Evolutionary conservation across 2,888 invertebrate genomes (phyloP).

Genomic region (Nomada ferruginata): DNA sequence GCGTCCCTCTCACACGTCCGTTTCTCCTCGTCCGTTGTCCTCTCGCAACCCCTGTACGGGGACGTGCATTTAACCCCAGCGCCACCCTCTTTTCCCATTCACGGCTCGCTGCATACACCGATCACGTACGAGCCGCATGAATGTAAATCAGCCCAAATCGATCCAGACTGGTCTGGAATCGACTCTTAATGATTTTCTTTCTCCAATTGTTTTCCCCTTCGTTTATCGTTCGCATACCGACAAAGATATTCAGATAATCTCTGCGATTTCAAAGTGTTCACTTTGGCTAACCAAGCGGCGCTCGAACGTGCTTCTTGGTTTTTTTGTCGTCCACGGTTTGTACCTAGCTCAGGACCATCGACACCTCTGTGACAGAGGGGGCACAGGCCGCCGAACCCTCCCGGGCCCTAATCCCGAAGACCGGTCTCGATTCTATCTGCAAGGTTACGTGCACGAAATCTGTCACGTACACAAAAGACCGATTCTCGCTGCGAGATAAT

Average conservation of each 20-base stretch:
- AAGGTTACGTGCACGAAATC: conserved; percentile 67
- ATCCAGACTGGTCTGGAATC: conserved; percentile 50
- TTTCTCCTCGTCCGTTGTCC: conserved; percentile 63
- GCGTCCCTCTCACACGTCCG: conserved; percentile 54
- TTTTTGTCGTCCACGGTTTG: conserved; percentile 5
- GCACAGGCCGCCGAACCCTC: conserved; percentile 55
- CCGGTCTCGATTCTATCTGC: conserved; percentile 62
- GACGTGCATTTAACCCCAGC: conserved; percentile 69
- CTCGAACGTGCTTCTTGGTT: conserved; percentile 6
- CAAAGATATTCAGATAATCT: too few relatives aligned
- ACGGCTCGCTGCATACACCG: conserved; percentile 66
- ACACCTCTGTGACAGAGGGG: conserved; percentile 33
- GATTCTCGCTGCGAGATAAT: conserved; percentile 45
- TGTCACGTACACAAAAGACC: conserved; percentile 19
- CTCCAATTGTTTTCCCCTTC: not conserved
- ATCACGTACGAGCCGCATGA: conserved; percentile 58
- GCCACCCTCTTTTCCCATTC: conserved; percentile 63
- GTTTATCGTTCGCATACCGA: not conserved
- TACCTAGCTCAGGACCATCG: conserved; percentile 19
- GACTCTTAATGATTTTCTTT: conserved; percentile 31
- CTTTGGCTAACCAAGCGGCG: conserved; percentile 50
- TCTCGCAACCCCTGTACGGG: conserved; percentile 68
- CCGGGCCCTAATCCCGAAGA: conserved; percentile 66
- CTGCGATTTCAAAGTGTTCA: conserved; percentile 33
- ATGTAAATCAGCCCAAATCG: conserved; percentile 64